A percentile compares a stretch with the other conserved stretches of the same genome.
phyloP scores from a whole-genome alignment of 2,888 invertebrate genomes.

The Protophormia terraenovae region DNA sequence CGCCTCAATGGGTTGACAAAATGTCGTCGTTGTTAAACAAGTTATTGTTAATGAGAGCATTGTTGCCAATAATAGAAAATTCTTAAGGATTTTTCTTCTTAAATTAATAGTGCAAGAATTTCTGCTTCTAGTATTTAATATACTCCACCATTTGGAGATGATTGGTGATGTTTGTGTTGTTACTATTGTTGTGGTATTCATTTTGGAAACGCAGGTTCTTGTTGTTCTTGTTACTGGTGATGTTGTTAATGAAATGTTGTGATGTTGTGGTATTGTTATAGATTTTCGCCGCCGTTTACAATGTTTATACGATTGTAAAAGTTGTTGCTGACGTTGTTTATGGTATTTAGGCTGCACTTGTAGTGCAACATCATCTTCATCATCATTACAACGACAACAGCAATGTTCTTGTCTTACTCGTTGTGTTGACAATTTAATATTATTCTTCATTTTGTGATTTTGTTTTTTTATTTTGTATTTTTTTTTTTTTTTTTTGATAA shows the following conservation, averaged over 20 bases:
- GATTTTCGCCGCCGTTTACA: constrained; percentile 60
- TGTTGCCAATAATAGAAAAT: constrained; percentile 15
- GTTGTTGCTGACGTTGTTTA: constrained; percentile 67
- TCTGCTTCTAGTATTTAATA: constrained; percentile 23
- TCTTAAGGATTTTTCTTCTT: background rate
- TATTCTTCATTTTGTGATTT: constrained; percentile 46
- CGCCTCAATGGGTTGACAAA: constrained; percentile 28
- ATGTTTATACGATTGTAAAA: constrained; percentile 68
- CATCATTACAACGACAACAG: constrained; percentile 27
- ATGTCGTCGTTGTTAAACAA: constrained; percentile 19
- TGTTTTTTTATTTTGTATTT: background rate
- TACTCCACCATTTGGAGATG: constrained; percentile 34
- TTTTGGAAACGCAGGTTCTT: constrained; percentile 26
- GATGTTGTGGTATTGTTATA: background rate
- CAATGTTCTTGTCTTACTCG: background rate
- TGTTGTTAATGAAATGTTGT: constrained; percentile 10
- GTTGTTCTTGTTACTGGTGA: background rate
- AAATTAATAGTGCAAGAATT: background rate
- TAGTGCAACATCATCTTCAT: constrained; percentile 38
- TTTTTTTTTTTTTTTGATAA: constrained; percentile 17
- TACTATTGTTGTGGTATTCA: background rate
- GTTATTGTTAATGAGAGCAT: constrained; percentile 33
- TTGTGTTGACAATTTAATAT: constrained; percentile 14
- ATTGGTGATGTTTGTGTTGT: background rate
- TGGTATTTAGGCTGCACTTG: constrained; percentile 53